Evolutionary conservation across 2,797 vertebrate species (phyloP).

Genomic region (Tragopan temminckii): DNA sequence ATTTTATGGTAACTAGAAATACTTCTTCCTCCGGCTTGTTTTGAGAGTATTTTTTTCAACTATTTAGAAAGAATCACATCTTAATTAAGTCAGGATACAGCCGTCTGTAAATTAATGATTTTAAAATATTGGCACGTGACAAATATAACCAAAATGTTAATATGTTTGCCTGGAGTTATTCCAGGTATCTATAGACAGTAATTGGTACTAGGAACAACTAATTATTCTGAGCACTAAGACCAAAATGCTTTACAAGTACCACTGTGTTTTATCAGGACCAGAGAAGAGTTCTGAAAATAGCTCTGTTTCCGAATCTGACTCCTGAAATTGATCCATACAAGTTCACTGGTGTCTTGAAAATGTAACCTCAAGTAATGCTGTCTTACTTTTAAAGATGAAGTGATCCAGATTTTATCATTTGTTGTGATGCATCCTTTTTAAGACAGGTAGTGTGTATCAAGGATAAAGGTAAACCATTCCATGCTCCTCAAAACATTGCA

Average conservation of each 20-base stretch:
- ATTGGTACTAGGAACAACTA: not conserved
- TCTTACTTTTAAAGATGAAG: not conserved
- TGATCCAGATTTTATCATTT: not conserved
- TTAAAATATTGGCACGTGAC: not conserved
- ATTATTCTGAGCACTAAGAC: not conserved
- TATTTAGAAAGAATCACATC: not conserved
- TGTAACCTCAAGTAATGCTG: not conserved
- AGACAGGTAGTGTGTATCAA: not conserved
- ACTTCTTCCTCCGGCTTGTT: not conserved
- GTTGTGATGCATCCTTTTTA: not conserved
- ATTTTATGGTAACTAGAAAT: not conserved
- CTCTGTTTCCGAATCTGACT: not conserved
- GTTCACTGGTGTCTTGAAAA: not conserved
- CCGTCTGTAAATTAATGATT: not conserved
- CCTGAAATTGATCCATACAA: not conserved
- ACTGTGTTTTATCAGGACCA: not conserved
- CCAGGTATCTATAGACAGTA: not conserved
- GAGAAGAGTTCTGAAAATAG: not conserved
- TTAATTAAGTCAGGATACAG: not conserved
- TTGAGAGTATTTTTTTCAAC: not conserved
- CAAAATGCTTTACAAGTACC: not conserved
- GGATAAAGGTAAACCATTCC: not conserved
- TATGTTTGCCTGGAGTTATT: not conserved
- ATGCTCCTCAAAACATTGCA: not conserved
- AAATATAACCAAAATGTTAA: not conserved